Conservation (phyloP, 2,888 invertebrate species). For the Allygus modestus region DNA sequence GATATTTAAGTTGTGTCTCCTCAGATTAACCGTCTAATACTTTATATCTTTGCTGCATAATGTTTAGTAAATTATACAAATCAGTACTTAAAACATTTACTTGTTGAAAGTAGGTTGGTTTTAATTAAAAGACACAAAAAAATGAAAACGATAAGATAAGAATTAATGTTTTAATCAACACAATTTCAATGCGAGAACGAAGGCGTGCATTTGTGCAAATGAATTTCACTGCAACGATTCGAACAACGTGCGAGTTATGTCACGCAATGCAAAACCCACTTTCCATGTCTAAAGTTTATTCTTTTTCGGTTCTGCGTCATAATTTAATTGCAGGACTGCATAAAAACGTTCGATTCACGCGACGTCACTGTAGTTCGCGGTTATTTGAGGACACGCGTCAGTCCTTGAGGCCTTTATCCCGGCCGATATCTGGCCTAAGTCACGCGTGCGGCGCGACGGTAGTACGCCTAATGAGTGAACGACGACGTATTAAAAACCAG, state of each 20-base stretch:
- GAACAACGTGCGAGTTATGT: neutral
- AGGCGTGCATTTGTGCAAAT: constrained; percentile 19
- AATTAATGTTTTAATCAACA: constrained; percentile 8
- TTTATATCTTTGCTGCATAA: no score
- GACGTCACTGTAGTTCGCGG: neutral
- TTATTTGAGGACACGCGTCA: constrained; percentile 3
- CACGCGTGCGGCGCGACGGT: constrained; percentile 9
- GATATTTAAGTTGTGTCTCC: neutral
- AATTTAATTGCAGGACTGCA: constrained; percentile 27
- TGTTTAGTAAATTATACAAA: no score
- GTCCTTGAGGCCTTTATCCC: neutral
- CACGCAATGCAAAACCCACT: neutral
- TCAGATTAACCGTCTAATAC: neutral
- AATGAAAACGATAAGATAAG: neutral
- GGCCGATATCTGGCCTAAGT: constrained; percentile 7
- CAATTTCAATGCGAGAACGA: neutral
- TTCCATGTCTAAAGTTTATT: neutral
- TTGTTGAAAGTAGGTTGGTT: no score
- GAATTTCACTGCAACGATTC: neutral
- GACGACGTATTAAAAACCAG: neutral
- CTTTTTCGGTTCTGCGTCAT: neutral
- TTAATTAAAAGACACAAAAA: no score
- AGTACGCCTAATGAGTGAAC: neutral
- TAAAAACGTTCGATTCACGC: neutral
- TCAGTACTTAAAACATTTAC: no score